Evolutionary conservation across 1,140 invertebrate species (phyloP), one percentile per base, ranked within the genome.

Genomic region (Catajapyx aquilonaris): DNA sequence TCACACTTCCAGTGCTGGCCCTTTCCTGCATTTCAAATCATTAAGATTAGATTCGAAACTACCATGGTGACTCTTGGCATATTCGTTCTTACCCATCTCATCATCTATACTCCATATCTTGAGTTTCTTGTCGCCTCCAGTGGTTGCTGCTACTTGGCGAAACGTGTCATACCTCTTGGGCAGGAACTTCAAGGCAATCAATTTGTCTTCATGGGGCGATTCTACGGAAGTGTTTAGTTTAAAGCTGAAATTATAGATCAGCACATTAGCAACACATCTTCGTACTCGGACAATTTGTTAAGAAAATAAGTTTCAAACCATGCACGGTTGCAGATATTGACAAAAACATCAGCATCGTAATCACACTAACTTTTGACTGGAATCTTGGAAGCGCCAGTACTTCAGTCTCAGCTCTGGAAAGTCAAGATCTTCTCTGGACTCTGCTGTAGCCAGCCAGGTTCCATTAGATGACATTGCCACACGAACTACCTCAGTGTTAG

Each of bases 371-470:
- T 50, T 66, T 55, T 80, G 75, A 30, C 65, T 58, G 5, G 62
- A 54, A 2, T 52, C 43, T 42, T 72, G 54, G 48, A 67, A 84
- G 34, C 64, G 48, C 81, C 81, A 88, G 54, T 85, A 85, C 50
- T 86, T 87, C 0, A 88, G 53, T 25, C 70, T 55, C 1, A 75
- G 56, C 57, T 85, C 76, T 3, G 65, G 64, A 39, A 66, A 54
- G 31, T 59, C 55, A 41, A 68, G 61, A 47, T 70, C 60, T 42
- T 65, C 55, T 44, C 74, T 64, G 32, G 66, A 60, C 55, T 86
- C 80, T 4, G 74, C 64, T 1, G 79, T 84, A 15, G 69, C 76
- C 57, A 87, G 58, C 81, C 81, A 87, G n/a, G 57, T 47, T 0
- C 76, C 74, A 53, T 64, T 54, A 30, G 61, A 56, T 51, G 68